Evolutionary conservation across 2,888 invertebrate genomes (phyloP).

Genomic region (Spicauda simplicius): DNA sequence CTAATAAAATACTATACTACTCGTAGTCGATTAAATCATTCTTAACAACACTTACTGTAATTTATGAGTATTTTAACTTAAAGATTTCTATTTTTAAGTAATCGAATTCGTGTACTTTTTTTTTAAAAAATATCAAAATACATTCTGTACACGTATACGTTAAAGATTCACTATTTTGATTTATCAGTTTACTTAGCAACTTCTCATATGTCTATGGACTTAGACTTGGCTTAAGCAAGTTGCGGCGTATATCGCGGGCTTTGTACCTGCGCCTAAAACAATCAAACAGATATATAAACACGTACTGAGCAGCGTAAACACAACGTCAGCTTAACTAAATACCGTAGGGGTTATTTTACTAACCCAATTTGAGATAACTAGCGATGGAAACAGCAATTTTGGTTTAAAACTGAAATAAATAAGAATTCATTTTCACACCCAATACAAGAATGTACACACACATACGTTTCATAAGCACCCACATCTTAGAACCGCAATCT

Average conservation of each 20-base stretch:
- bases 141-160: too few species aligned
- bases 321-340: constrained; percentile 28
- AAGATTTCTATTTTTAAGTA: too few species aligned
- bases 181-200: not conserved
- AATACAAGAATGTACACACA: too few species aligned
- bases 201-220: not conserved
- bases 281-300: constrained; percentile 27
- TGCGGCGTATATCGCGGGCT: constrained; percentile 30
- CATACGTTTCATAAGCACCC: too few species aligned
- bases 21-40: too few species aligned
- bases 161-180: too few species aligned
- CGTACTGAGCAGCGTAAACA: constrained; percentile 23
- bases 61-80: too few species aligned
- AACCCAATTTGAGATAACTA: constrained; percentile 12
- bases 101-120: too few species aligned
- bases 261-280: constrained; percentile 37
- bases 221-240: constrained; percentile 24
- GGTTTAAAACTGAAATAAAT: not conserved
- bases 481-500: too few species aligned
- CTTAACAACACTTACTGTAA: too few species aligned
- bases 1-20: too few species aligned
- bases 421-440: not conserved
- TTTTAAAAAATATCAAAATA: too few species aligned
- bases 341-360: constrained; percentile 22
- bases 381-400: not conserved